Evolutionary conservation across 2,888 invertebrate genomes (phyloP), one percentile per base, ranked within the genome.

Genomic region (Ophraella communa): DNA sequence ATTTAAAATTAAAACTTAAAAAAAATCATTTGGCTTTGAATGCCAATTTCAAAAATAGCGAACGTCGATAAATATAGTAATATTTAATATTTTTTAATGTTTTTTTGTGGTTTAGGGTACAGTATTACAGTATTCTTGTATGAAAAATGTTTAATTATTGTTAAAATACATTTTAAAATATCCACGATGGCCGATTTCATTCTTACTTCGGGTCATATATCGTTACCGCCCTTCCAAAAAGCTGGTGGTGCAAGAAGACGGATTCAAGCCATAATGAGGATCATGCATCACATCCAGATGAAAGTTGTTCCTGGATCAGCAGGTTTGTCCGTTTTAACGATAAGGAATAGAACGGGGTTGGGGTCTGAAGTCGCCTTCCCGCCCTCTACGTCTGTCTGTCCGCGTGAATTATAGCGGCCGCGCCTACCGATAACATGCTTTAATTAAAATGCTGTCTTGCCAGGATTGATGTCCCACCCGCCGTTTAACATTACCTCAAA

Each of bases 391-490:
- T 30, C 80, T 78, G 80, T 80, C 80, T 77, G 78, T 79, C 77
- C 76, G 71, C 74, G 79, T 83, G 82, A 83, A 77, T 78, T 82
- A 83, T 79, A 77, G 81, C 80, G 76, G 79, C 80, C 82, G 82
- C 82, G 81, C 82, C 81, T 80, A 80, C 82, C 82, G 83, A 83
- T 83, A 83, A 83, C 82, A 80, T 79, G 81, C 79, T 83, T 83
- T 83, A 83, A 83, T 83, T 83, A 83, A 83, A 83, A 83, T 82
- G 80, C 82, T 82, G 82, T 83, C 83, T 79, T 76, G 75, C 66
- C 71, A 75, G 81, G 83, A 83, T 83, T 83, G 83, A 83, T 83
- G 82, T 68, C 71, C 71, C 68, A 62, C 69, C 65, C 64, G 67
- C 64, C 65, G 65, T 65, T 61, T 58, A 64, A 68, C 69, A 69